Evolutionary conservation across 2,113 vertebrate species (phyloP), one percentile per base, ranked within the genome.

Genomic region (Aleadryas rufinucha): DNA sequence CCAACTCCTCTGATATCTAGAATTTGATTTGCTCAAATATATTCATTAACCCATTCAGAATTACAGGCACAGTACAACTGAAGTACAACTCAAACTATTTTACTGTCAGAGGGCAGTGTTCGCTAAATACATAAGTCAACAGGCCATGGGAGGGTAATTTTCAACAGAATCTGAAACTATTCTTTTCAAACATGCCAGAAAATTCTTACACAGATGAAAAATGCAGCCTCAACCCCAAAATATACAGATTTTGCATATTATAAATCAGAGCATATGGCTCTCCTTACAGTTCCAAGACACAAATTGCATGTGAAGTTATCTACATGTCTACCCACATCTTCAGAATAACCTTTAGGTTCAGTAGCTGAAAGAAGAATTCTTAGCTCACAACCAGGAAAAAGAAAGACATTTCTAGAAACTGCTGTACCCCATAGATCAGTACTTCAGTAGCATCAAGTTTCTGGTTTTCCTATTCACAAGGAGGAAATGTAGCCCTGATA

Each of bases 221-320:
- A 85, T 31, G 45, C 35, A 93, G 66, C 49, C 66, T 83, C 41
- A 50, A 65, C 76, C 78, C 94, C 39, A 53, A 96, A 89, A 96
- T 91, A 96, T 10, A 94, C 12, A 79, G 69, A 80, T 90, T 93
- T 90, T 87, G 50, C 84, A 94, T 93, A 91, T 87, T 83, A 76
- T 84, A 96, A 89, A 88, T 53, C 70, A 66, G 57, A 97, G 78
- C 94, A 95, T 96, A 96, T 97, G 93, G 94, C 78, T 91, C 84
- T 87, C 42, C 50, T 79, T 95, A 87, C 90, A 94, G 89, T 87
- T 95, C 50, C 42, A 83, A 92, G 84, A 87, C 44, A 86, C 52
- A 88, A 87, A 72, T n/a, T 39, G 59, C 80, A 79, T 82, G 30
- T 79, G 76, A 84, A 92, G 60, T 81, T 93, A 89, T 83, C 84